Base-by-base conservation (phyloP, 2,888 invertebrate species). In the Hirtodrosophila confusa region DNA sequence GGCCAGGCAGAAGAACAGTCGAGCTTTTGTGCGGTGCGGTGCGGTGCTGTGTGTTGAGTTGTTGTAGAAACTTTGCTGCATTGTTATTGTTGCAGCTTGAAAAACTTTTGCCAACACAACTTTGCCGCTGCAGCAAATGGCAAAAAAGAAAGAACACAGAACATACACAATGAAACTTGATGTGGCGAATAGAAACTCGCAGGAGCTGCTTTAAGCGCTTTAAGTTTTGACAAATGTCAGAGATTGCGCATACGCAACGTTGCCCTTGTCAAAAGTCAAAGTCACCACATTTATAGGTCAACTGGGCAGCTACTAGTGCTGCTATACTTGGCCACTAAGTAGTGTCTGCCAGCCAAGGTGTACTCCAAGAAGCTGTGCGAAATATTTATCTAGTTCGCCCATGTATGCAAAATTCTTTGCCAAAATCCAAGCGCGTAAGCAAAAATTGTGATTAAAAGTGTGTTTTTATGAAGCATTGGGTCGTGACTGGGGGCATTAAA, bases 401-500 rank as follows among this genome's bases (percentile, higher is more conserved):
- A 65, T 69, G 40, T 64, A 71, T 64, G 68, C 75, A 63, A 71
- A 74, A 61, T 54, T 54, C 27, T 33, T 68, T 54, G 43, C 39
- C 36, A 12, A 72, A 80, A 64, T 76, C 50, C 65, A 29, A 24
- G 55, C 48, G 55, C 57, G 63, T 63, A 69, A 51, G 73, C 69
- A 61, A 60, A 67, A 83, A 73, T 70, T 75, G 82, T 83, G 82
- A 83, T 83, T 83, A 84, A 82, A 82, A 79, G 69, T 70, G 85
- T 58, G 70, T 66, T 83, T 84, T 84, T 84, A 84, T 78, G 85
- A 84, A 51, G 51, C 74, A 72, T 72, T 69, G 55, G 51, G 63
- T 76, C 82, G 80, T 84, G 83, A 83, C 83, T 65, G 58, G 49
- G 47, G 68, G 64, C 61, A 78, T 70, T 74, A 75, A 78, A 70